phyloP scores from a whole-genome alignment of 2,113 vertebrate genomes.

The Oreochromis tanganicae region DNA sequence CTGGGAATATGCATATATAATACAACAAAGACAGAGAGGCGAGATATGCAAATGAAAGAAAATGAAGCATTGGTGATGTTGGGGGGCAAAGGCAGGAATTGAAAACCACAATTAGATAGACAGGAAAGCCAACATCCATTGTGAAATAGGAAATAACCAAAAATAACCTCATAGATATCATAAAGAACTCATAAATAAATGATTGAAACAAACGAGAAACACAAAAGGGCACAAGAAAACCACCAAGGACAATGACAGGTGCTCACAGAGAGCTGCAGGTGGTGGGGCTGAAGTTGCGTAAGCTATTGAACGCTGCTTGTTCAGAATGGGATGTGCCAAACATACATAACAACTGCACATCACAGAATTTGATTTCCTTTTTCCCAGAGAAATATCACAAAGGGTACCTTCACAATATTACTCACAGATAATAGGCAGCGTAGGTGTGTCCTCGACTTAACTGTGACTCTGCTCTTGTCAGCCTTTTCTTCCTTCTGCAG shows the following conservation, averaged over 20 bases:
- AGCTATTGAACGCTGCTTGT: not conserved
- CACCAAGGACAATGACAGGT: not conserved
- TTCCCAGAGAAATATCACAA: not conserved
- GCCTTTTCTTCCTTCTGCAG: not conserved
- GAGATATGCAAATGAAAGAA: not conserved
- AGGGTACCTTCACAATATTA: not conserved
- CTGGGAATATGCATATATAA: not conserved
- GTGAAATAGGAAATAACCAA: not conserved
- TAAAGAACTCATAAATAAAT: not conserved
- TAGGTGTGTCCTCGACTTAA: not conserved
- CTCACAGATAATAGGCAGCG: not conserved
- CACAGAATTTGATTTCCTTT: not conserved
- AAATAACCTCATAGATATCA: not conserved
- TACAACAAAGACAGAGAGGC: not conserved
- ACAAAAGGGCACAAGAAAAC: not conserved
- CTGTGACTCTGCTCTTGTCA: not conserved
- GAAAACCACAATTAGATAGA: not conserved
- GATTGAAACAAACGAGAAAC: not conserved
- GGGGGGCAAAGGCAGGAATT: not conserved
- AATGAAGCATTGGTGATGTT: not conserved
- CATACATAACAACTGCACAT: not conserved
- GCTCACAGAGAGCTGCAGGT: not conserved
- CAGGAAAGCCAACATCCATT: accelerated
- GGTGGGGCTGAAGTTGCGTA: not conserved
- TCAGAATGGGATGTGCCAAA: not conserved